Base-by-base conservation (phyloP, 2,888 invertebrate species). In the Arge pagana region DNA sequence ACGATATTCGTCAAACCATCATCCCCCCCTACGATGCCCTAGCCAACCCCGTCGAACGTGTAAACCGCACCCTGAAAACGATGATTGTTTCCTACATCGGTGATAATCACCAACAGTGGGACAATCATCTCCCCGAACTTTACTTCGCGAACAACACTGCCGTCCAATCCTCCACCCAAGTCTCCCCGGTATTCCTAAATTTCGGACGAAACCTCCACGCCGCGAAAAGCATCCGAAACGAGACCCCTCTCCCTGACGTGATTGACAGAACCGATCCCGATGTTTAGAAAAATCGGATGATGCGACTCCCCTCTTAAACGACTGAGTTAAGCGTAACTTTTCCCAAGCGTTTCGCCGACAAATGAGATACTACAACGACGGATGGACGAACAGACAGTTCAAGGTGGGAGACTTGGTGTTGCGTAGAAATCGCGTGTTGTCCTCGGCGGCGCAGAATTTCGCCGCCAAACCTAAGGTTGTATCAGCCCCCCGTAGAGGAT, bases 381-480 rank as follows among this genome's bases (percentile, higher is more conserved):
- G 39, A 1, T 39, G 18, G n/a, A n/a, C n/a, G n/a, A n/a, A n/a
- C n/a, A n/a, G n/a, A n/a, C n/a, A n/a, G n/a, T 42, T 19, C 11
- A 3, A n/a, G 2, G 33, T 51, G 2, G 54, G 54, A 1, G 56
- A 59, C 13, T 4, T 10, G 18, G 50, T 58, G n/a, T 30, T 54
- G 23, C 42, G 48, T 8, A 36, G 50, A 5, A 40, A 59, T 6
- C 54, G 42, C 24, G 35, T 50, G 10, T 33, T 59, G 4, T 59
- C 60, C 0, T 50, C 45, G 7, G 55, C 56, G 0, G 33, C 48
- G 0, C 52, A 55, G 24, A 13, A 53, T n/a, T 37, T 57, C 10
- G 35, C 57, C 2, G 59, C 59, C 3, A 62, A 62, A 18, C 48
- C n/a, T n/a, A n/a, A n/a, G n/a, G n/a, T n/a, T n/a, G n/a, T n/a